phyloP scores from a whole-genome alignment of 1,140 invertebrate genomes.

The Psix sp. region DNA sequence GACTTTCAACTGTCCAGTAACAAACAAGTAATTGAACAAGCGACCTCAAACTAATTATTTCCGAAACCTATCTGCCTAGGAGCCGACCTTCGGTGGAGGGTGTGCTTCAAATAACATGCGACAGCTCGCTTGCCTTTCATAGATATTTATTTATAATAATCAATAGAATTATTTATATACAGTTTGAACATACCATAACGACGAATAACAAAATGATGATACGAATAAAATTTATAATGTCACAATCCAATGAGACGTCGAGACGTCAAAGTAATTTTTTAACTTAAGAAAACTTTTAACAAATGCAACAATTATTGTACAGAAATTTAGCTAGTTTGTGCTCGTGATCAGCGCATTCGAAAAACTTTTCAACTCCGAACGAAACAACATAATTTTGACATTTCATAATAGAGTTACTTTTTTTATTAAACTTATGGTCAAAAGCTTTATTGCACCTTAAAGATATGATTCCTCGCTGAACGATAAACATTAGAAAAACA shows the following conservation, averaged over 20 bases:
- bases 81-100: neutral
- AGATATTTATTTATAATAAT: constrained; percentile 74
- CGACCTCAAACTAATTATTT: constrained; percentile 33
- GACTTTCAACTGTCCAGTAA: constrained; percentile 59
- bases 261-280: constrained; percentile 20
- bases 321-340: constrained; percentile 46
- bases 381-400: no score
- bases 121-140: constrained; percentile 28
- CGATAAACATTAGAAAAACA: no score
- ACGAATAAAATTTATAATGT: constrained; percentile 54
- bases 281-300: constrained; percentile 17
- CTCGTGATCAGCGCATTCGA: constrained; percentile 47
- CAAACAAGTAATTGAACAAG: constrained; percentile 42
- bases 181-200: constrained; percentile 68
- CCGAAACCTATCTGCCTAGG: neutral
- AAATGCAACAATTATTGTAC: constrained; percentile 37
- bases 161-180: constrained; percentile 74
- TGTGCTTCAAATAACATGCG: constrained; percentile 25
- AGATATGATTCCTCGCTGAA: no score
- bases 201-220: constrained; percentile 58
- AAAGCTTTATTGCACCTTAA: constrained; percentile 21
- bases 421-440: constrained; percentile 11
- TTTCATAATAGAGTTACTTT: no score
- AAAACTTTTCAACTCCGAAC: no score
- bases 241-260: constrained; percentile 31